Evolutionary conservation across 2,797 vertebrate species (phyloP), one percentile per base, ranked within the genome.

Genomic region (Denticeps clupeoides): DNA sequence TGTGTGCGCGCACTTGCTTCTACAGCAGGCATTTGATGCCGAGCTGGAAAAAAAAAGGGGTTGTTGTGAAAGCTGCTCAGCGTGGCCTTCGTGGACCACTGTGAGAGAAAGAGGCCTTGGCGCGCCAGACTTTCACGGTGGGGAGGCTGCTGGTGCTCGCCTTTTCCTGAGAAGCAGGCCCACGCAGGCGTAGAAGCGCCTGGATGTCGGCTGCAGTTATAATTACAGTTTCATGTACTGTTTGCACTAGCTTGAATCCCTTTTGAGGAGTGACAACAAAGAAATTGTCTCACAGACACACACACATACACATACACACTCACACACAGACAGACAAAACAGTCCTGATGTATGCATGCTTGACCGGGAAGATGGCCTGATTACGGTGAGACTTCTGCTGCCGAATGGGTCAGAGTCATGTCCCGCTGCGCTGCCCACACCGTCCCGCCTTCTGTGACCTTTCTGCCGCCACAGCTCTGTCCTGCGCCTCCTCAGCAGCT

Each of bases 1-100:
- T 19, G 3, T 9, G 15, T 49, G 51, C 28, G 44, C 4, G 25
- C 13, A 25, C 6, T 33, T 47, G 3, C 58, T 45, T 47, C 45
- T 42, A 43, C 40, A n/a, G n/a, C n/a, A n/a, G n/a, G n/a, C n/a
- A n/a, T n/a, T n/a, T n/a, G n/a, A n/a, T n/a, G n/a, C n/a, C n/a
- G n/a, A n/a, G n/a, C n/a, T n/a, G n/a, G n/a, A n/a, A n/a, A n/a
- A n/a, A n/a, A n/a, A n/a, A n/a, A n/a, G n/a, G n/a, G n/a, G n/a
- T n/a, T n/a, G n/a, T n/a, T 16, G 19, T 42, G 37, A 31, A 45
- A 21, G 41, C 37, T 51, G 45, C 32, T 35, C 24, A 15, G 24
- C 37, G 22, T 44, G 41, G 40, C 53, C 43, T 33, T 53, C 27
- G 28, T 40, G 26, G 51, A 53, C 43, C 11, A 51, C 35, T 13